phyloP scores from a whole-genome alignment of 1,140 invertebrate species.

The Pentalonia nigronervosa region DNA sequence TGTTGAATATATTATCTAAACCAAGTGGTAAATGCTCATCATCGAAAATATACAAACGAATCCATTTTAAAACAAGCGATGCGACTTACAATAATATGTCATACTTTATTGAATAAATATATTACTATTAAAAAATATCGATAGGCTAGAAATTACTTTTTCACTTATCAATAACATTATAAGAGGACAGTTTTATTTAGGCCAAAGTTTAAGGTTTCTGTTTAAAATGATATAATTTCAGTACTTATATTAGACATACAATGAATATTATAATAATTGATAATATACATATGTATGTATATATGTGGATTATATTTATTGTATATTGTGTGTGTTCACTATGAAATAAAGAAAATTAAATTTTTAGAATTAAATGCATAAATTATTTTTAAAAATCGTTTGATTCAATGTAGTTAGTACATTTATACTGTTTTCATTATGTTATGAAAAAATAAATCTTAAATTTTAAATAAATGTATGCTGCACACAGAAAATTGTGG shows the following conservation, averaged over 20 bases:
- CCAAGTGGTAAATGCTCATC: no score
- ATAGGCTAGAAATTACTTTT: background rate
- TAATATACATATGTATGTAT: no score
- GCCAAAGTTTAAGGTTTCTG: background rate
- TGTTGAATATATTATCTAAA: background rate
- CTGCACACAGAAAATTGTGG: background rate
- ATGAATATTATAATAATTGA: background rate
- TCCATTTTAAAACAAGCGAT: background rate
- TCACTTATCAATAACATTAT: no score
- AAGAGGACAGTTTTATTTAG: no score
- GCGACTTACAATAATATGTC: no score
- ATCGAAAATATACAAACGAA: background rate
- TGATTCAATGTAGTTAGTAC: background rate
- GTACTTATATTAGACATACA: background rate
- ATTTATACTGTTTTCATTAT: no score
- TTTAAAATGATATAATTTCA: background rate
- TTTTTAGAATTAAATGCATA: background rate
- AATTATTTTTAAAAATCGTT: background rate
- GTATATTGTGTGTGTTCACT: no score
- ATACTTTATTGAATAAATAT: background rate
- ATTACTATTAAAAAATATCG: background rate
- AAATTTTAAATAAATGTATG: no score
- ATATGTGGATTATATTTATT: no score
- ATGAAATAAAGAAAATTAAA: background rate
- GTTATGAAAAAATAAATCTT: no score